phyloP scores from a whole-genome alignment of 2,888 invertebrate species.

The Ditula angustiorana region DNA sequence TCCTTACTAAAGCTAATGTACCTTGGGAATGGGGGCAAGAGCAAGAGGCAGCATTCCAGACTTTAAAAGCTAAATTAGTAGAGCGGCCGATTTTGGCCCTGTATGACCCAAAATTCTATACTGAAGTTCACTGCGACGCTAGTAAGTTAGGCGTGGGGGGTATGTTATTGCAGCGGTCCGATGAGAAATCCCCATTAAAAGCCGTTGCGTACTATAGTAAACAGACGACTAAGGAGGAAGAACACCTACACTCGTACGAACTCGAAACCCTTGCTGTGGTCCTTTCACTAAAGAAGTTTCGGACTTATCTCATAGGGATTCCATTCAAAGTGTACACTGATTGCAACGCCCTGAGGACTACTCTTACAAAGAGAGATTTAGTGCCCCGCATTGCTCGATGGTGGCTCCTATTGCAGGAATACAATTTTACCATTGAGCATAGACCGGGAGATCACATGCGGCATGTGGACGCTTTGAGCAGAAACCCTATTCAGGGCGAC shows the following conservation, averaged over 20 bases:
- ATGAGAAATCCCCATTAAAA: background rate
- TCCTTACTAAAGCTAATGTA: background rate
- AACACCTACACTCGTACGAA: slow-evolving; percentile 5
- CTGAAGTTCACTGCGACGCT: slow-evolving; percentile 37
- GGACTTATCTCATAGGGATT: slow-evolving; percentile 7
- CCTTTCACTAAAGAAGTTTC: slow-evolving; percentile 2
- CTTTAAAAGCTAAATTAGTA: background rate
- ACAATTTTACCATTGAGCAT: slow-evolving; percentile 10
- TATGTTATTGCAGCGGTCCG: slow-evolving; percentile 25
- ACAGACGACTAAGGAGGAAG: slow-evolving; percentile 45
- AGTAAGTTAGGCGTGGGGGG: slow-evolving; percentile 34
- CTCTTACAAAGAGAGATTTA: slow-evolving; percentile 4
- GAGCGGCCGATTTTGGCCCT: slow-evolving; percentile 29
- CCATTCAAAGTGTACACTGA: slow-evolving; percentile 7
- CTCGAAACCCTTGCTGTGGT: slow-evolving; percentile 18
- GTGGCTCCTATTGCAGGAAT: slow-evolving; percentile 13
- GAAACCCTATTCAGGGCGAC: background rate
- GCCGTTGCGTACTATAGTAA: slow-evolving; percentile 53
- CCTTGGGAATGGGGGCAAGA: background rate
- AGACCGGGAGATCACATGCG: slow-evolving; percentile 5
- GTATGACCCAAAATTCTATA: slow-evolving; percentile 23
- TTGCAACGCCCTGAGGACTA: slow-evolving; percentile 11
- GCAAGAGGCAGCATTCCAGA: background rate
- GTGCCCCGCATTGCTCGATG: slow-evolving; percentile 11
- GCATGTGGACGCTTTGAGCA: slow-evolving; percentile 11